Evolutionary conservation across 2,888 invertebrate species (phyloP), one percentile per base, ranked within the genome.

Genomic region (Prostheceraeus crozeri): DNA sequence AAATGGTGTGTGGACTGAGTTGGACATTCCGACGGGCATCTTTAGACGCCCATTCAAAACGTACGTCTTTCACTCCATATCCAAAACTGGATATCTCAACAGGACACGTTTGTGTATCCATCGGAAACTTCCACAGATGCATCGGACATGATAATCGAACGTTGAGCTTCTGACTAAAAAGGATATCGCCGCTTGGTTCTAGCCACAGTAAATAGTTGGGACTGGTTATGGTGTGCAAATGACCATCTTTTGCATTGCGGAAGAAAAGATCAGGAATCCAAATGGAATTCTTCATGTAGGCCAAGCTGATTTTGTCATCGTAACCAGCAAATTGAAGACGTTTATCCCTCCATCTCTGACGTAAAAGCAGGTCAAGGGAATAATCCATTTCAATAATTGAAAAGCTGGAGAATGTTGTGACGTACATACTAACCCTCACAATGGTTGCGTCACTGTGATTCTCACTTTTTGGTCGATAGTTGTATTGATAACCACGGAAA

Each of bases 261-360:
- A 40, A 16, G 40, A 19, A 40, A 4, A 40, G 14, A 40, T 40
- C 40, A 6, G 40, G 40, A 19, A 40, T 14, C 40, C 40, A 40
- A 6, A 40, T 6, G 6, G 6, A 4, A 14, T 40, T 23, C 4
- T 23, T 14, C 40, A 40, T 40, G 14, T 6, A 10, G 21, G 14
- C 21, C 14, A 40, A 4, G 8, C n/a, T 6, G 6, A 40, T 4
- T 6, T 10, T n/a, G 14, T 40, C 40, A 14, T 14, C 6, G 14
- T 40, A 40, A 23, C 21, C 21, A 14, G 8, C 21, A 16, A 10
- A 40, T 23, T n/a, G 40, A 16, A 40, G 40, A 6, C 40, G 6
- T 10, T 14, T 6, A 40, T 40, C 40, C 8, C 21, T 40, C 40
- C 40, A 40, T 19, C 8, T 19, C 40, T 40, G 40, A 10, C 33